Percentiles rank a stretch among this genome's conserved stretches.
Conservation (phyloP, 1,140 invertebrate genomes). For the Eufriesea mexicana region DNA sequence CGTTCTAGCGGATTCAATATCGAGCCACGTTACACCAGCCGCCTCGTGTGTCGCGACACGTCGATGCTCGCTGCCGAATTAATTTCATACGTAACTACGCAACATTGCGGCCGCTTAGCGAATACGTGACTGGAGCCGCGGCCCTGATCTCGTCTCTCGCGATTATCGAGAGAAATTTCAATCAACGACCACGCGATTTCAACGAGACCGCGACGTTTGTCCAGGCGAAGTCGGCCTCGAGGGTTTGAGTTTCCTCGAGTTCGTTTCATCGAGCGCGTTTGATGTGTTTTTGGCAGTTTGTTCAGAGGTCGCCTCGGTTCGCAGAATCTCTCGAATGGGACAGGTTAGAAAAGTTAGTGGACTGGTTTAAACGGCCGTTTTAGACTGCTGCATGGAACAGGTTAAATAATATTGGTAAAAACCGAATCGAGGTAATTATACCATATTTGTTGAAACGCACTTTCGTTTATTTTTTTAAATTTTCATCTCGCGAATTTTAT, state of each 20-base stretch:
- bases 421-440: neutral
- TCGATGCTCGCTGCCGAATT: conserved; percentile 45
- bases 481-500: too few species aligned
- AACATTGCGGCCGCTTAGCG: conserved; percentile 34
- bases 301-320: neutral
- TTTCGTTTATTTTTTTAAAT: neutral
- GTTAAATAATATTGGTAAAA: neutral
- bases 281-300: neutral
- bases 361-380: neutral
- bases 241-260: neutral
- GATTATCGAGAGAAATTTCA: conserved; percentile 10
- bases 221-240: neutral
- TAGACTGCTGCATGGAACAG: neutral
- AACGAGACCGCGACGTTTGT: neutral
- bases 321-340: neutral
- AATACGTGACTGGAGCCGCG: conserved; percentile 13
- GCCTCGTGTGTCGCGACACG: conserved; percentile 9
- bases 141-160: neutral
- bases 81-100: conserved; percentile 43
- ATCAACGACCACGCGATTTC: neutral
- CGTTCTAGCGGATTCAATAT: conserved; percentile 21
- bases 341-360: neutral
- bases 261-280: neutral
- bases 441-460: neutral
- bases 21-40: conserved; percentile 19